Evolutionary conservation across 2,888 invertebrate species (phyloP).

Genomic region (Platypus cylindrus): DNA sequence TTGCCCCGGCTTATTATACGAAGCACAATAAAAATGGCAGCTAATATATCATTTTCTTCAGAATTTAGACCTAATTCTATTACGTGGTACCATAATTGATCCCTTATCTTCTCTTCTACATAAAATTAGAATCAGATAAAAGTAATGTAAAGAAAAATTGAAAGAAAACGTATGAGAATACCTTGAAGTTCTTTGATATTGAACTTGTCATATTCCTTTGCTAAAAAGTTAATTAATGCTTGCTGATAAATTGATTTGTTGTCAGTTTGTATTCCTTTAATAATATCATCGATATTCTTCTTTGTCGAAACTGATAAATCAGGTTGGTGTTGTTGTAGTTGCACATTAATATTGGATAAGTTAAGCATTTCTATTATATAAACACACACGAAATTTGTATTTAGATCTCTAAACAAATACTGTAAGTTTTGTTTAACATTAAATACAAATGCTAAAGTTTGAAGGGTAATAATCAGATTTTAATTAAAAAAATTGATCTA

Average conservation of each 20-base stretch:
- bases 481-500: too few relatives aligned
- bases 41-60: conserved; percentile 35
- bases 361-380: conserved; percentile 8
- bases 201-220: conserved; percentile 12
- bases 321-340: conserved; percentile 13
- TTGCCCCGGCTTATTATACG: conserved; percentile 69
- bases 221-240: conserved; percentile 13
- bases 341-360: conserved; percentile 5
- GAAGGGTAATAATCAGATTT: too few relatives aligned
- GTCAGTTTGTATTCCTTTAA: conserved; percentile 10
- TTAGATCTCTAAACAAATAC: too few relatives aligned
- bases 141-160: too few relatives aligned
- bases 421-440: too few relatives aligned
- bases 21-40: conserved; percentile 45
- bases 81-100: conserved; percentile 47
- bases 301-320: conserved; percentile 8
- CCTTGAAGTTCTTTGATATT: conserved; percentile 12
- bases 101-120: conserved; percentile 34
- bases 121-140: not conserved
- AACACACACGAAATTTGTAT: not conserved
- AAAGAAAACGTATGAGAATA: too few relatives aligned
- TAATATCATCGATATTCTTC: conserved; percentile 13
- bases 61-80: conserved; percentile 44
- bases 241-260: conserved; percentile 12
- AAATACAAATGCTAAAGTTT: too few relatives aligned